phyloP scores from a whole-genome alignment of 1,140 invertebrate genomes.

The Caerostris darwini region DNA sequence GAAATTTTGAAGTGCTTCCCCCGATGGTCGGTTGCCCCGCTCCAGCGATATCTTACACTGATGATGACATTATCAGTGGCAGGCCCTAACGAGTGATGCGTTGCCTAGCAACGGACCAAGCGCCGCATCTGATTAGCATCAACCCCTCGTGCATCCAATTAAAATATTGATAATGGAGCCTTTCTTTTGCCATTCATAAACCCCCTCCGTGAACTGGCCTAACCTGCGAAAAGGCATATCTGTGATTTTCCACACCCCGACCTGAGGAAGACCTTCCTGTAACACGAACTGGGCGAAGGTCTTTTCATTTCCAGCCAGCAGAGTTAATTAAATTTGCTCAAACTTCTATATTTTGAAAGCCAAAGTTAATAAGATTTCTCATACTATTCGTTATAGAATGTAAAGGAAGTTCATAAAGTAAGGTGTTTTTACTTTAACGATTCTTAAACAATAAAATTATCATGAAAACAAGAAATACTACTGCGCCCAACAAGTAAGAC shows the following conservation, averaged over 20 bases:
- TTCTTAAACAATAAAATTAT: too few species aligned
- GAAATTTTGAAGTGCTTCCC: slow-evolving; percentile 53
- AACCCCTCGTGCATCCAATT: slow-evolving; percentile 74
- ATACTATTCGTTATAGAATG: background rate
- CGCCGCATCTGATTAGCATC: slow-evolving; percentile 77
- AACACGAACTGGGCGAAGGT: background rate
- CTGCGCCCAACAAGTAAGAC: too few species aligned
- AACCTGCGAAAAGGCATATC: slow-evolving; percentile 18
- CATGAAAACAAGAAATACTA: too few species aligned
- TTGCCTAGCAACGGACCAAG: slow-evolving; percentile 75
- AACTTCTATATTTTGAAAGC: background rate
- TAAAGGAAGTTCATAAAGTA: too few species aligned
- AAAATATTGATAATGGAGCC: slow-evolving; percentile 77
- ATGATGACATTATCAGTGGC: slow-evolving; percentile 77
- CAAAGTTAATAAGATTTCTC: background rate
- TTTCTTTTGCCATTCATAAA: slow-evolving; percentile 63
- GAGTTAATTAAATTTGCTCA: background rate
- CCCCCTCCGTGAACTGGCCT: slow-evolving; percentile 5
- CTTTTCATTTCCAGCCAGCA: background rate
- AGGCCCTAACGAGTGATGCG: slow-evolving; percentile 76
- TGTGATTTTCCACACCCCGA: background rate
- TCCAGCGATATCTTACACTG: slow-evolving; percentile 74
- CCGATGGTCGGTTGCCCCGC: slow-evolving; percentile 47
- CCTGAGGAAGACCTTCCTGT: slow-evolving; percentile 3
- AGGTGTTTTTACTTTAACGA: too few species aligned